Base-by-base conservation (phyloP, 2,888 invertebrate genomes). In the Apoderus coryli region DNA sequence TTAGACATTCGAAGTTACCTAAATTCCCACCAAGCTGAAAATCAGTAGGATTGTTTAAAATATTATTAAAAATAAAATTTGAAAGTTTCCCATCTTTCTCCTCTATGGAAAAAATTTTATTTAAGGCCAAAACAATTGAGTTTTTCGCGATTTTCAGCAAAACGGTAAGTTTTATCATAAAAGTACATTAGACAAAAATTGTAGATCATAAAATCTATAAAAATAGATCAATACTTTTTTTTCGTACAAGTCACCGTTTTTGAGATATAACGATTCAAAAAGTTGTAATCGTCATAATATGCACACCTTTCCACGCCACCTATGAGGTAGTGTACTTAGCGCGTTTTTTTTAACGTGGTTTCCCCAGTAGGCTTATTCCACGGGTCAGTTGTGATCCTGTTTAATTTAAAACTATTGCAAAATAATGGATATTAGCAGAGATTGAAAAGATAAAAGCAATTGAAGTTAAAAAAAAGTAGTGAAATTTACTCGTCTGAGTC, bases 51-150 rank as follows among this genome's bases (percentile, higher is more conserved):
- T 19, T 19, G 19, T 19, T 19, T n/a, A 19, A 7, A 19, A 7
- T 34, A 32, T 25, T 22, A 5, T 33, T 16, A 29, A 43, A 19
- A 60, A 57, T 10, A 61, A 35, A 2, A 52, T 19, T 7, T 19
- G 7, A 19, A 19, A 19, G n/a, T 6, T 19, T n/a, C 19, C 19
- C 19, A 19, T 19, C 19, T 6, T 7, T 19, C 19, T 19, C 19
- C 6, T n/a, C 6, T 19, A n/a, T 19, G 19, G 7, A 19, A 19
- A 19, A 19, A 19, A 19, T 6, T 6, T 19, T 7, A 19, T 19
- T 19, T n/a, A 19, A 19, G 19, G 19, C n/a, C 19, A 19, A 19
- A 19, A n/a, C n/a, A 7, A 6, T 6, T n/a, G n/a, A 19, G 6
- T 19, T 19, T 19, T 19, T 19, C n/a, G 19, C 19, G n/a, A 7